These are phyloP conservation scores for Chymomyza amoena DNA, from an alignment of 2,888 invertebrate genomes.

Conservation along the genomic window DNA sequence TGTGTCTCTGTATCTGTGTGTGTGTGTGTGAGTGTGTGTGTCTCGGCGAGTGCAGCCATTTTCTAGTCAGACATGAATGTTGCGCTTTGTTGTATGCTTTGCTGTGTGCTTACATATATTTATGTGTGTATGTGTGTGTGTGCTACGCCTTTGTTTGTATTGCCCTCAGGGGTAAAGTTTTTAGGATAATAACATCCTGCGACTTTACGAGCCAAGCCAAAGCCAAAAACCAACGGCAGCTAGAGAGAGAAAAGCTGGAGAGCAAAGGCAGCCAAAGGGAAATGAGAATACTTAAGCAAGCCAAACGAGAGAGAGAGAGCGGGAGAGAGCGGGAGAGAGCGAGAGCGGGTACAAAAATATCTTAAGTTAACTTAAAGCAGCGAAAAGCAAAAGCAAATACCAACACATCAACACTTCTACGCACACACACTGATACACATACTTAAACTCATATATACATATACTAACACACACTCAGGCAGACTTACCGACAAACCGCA, in stretches of 20 bases:
- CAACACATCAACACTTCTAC: constrained; percentile 39
- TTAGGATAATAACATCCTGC: constrained; percentile 75
- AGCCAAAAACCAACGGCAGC: constrained; percentile 52
- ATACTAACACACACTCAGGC: constrained; percentile 6
- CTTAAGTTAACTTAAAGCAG: constrained; percentile 62
- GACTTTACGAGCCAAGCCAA: constrained; percentile 68
- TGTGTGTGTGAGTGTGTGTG: constrained; percentile 20
- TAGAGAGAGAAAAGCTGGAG: constrained; percentile 12
- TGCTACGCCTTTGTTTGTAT: constrained; percentile 71
- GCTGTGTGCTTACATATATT: background rate
- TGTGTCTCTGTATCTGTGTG: constrained; percentile 17
- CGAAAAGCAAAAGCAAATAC: constrained; percentile 37
- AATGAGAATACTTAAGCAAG: constrained; percentile 68
- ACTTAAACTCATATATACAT: too few species aligned
- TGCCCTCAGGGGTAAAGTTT: constrained; percentile 74
- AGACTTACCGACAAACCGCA: constrained; percentile 42
- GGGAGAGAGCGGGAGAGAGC: constrained; percentile 27
- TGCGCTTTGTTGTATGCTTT: constrained; percentile 54
- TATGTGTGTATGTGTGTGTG: constrained; percentile 13
- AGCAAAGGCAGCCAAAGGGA: constrained; percentile 51
- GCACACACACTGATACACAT: background rate
- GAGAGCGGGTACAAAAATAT: constrained; percentile 40
- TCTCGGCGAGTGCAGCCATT: constrained; percentile 43
- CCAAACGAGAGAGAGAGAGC: constrained; percentile 26
- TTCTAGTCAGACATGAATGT: constrained; percentile 67